phyloP scores from a whole-genome alignment of 2,797 vertebrate species.

The Parotocinclus haroldoi region DNA sequence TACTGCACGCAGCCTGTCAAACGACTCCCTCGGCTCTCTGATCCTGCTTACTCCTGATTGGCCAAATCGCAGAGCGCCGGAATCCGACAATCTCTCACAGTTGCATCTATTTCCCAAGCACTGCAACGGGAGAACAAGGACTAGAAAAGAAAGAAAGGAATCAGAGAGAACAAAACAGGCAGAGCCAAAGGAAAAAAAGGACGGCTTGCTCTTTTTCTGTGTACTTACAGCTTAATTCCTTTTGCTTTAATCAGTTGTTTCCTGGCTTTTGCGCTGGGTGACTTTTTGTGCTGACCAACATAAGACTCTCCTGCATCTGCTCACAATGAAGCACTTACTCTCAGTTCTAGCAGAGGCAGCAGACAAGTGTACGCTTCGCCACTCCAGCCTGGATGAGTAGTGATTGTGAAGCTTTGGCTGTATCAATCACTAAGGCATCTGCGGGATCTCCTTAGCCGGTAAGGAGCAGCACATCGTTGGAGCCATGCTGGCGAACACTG shows the following conservation, averaged over 20 bases:
- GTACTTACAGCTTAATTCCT: conserved; percentile 31
- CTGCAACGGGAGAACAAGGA: conserved; percentile 22
- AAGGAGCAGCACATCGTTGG: conserved; percentile 43
- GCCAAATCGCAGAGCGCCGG: conserved; percentile 35
- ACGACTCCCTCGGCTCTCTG: conserved; percentile 47
- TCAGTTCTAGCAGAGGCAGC: conserved; percentile 36
- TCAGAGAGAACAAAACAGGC: conserved; percentile 10
- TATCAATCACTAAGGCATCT: conserved; percentile 41
- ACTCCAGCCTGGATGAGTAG: conserved; percentile 43
- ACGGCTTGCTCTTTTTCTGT: conserved; percentile 23
- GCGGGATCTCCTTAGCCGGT: conserved; percentile 41
- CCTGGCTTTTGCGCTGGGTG: conserved; percentile 19
- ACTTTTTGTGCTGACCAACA: conserved; percentile 35
- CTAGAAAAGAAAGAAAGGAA: conserved; percentile 15
- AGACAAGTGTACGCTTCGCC: conserved; percentile 33
- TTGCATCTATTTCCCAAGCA: conserved; percentile 44
- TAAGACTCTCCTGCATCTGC: conserved; percentile 33
- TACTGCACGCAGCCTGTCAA: conserved; percentile 52
- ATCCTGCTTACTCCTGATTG: conserved; percentile 51
- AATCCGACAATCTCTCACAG: conserved; percentile 38
- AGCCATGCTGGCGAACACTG: conserved; percentile 52
- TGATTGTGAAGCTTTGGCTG: conserved; percentile 45
- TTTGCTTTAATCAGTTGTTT: conserved; percentile 17
- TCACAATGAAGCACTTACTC: conserved; percentile 38
- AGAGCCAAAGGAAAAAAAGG: conserved; percentile 29